Base-by-base conservation (phyloP, 2,113 vertebrate genomes). In the Empidonax traillii region DNA sequence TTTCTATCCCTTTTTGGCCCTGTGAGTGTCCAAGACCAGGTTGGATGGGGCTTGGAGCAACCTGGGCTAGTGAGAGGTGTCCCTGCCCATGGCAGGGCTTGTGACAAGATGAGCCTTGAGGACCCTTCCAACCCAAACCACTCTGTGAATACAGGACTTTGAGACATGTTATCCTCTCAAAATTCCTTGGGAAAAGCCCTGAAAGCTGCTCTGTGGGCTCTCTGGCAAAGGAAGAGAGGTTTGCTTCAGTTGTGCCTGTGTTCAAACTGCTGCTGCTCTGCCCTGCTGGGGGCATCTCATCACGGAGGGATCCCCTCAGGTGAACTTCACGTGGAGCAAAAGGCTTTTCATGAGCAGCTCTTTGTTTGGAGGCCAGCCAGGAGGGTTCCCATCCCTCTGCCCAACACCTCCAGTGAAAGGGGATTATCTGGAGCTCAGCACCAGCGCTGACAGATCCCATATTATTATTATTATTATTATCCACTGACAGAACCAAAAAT, bases 391-490 rank as follows among this genome's bases (percentile, higher is more conserved):
- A 1, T 28, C 30, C 66, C 37, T 56, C 53, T 69, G 56, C 46
- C 56, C 1, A 0, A 3, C 35, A 15, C 20, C 25, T 74, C 35
- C 0, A 0, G 41, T 47, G 61, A 9, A 56, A 33, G 31, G 15
- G 14, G 8, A 49, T 43, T 67, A 28, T 43, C 59, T 77, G 81
- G 37, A 89, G 30, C 81, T 93, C 68, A 33, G 53, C 3, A 0
- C 35, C 62, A 20, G 49, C 59, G 4, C 55, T 28, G 30, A 66
- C 63, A 46, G 10, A 43, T 93, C 81, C 68, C 62, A 44, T 44
- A 44, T 44, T 44, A 44, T 44, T 43, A 16, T 44, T 44, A 44
- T 44, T 43, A 16, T 3, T 39, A 19, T 46, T 56, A 37, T 52
- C 72, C 53, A 6, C 46, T 28, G 30, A 56, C 46, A n/a, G 10